Base-by-base conservation (phyloP, 2,888 invertebrate species). In the Tetramorium bicarinatum region DNA sequence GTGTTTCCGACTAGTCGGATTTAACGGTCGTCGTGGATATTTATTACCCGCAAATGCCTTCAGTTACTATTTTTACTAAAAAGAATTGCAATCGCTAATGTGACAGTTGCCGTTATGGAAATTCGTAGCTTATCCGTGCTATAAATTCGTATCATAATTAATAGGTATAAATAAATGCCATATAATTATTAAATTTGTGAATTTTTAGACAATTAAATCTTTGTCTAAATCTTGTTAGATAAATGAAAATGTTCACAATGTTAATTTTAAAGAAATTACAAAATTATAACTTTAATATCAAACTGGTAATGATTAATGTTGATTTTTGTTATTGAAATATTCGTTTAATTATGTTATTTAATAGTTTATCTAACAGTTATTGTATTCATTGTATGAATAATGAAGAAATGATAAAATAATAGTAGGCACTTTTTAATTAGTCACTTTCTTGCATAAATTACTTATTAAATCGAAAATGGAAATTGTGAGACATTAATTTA, bases 1-100 rank as follows among this genome's bases (percentile, higher is more conserved):
- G 54, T 29, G 29, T 77, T 77, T 67, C 41, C 54, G 41, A 67
- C 41, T n/a, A 29, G 34, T 76, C 34, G 41, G 29, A 77, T 67
- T 54, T 77, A 67, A 76, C 52, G 4, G 18, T 11, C 11, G 11
- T 47, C 56, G 4, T 25, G 13, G 13, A 64, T 52, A 25, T 69
- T 69, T 71, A 71, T 71, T 61, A 25, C 25, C 18, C 21, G n/a
- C 11, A 21, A 44, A 29, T 44, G 7, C 15, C 15, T 44, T 34
- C 8, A 13, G 13, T 69, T 77, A 8, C 3, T 18, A 76, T 38
- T 64, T 52, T 47, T 74, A n/a, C 47, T 34, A 47, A 62, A 54
- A 62, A 62, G 6, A 34, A 29, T 34, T 47, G 38, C 21, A 21
- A 49, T n/a, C 13, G 38, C 3, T 7, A 9, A 21, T 21, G 34